Evolutionary conservation across 2,797 vertebrate genomes (phyloP).

Genomic region (Myotis planiceps): DNA sequence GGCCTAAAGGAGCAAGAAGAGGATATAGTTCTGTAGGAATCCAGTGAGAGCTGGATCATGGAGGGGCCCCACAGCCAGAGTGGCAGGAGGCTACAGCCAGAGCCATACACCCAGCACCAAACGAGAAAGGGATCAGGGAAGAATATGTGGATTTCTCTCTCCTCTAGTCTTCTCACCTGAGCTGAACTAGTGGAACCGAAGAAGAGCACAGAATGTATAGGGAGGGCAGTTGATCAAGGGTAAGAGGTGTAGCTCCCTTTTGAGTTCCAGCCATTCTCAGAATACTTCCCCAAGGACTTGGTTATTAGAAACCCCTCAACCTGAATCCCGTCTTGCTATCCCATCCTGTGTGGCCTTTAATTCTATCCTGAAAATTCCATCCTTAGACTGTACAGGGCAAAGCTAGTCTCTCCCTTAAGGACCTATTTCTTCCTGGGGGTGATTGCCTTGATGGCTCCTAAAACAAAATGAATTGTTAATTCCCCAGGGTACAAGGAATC

Average conservation of each 20-base stretch:
- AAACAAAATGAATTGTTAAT: not conserved
- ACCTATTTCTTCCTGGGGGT: not conserved
- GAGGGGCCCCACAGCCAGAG: not conserved
- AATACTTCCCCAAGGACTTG: not conserved
- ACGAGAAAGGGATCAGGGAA: not conserved
- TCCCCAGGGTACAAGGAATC: not conserved
- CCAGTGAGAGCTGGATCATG: not conserved
- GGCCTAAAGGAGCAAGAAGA: not conserved
- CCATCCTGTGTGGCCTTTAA: not conserved
- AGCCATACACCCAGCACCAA: not conserved
- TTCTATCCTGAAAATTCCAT: not conserved
- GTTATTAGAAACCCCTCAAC: not conserved
- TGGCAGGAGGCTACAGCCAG: not conserved
- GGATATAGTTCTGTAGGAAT: not conserved
- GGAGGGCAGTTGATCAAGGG: not conserved
- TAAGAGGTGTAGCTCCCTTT: not conserved
- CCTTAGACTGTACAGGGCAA: not conserved
- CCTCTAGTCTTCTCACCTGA: not conserved
- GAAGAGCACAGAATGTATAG: not conserved
- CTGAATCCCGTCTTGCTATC: not conserved
- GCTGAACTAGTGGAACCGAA: not conserved
- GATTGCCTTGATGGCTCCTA: not conserved
- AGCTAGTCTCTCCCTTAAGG: not conserved
- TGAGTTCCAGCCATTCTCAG: not conserved
- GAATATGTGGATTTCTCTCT: not conserved